phyloP scores from a whole-genome alignment of 1,140 invertebrate species.

The Drosophila nigrodunni region DNA sequence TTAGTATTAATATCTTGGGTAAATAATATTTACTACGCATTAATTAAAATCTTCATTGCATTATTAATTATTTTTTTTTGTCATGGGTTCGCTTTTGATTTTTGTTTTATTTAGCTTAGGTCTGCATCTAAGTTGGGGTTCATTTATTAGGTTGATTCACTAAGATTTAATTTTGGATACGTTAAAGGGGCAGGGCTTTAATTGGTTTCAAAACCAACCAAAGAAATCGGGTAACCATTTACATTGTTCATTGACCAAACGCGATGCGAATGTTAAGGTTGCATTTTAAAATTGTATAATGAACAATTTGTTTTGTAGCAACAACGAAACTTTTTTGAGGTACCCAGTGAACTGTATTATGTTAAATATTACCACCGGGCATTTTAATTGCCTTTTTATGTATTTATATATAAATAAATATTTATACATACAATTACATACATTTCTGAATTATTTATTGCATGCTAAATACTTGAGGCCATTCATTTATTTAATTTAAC shows the following conservation, averaged over 20 bases:
- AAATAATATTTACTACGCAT: constrained; percentile 65
- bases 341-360: constrained; percentile 24
- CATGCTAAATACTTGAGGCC: constrained; percentile 31
- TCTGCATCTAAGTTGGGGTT: background rate
- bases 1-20: constrained; percentile 32
- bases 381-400: constrained; percentile 35
- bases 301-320: constrained; percentile 9
- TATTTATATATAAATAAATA: background rate
- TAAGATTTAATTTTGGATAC: background rate
- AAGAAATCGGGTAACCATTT: background rate
- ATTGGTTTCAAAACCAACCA: background rate
- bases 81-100: constrained; percentile 3
- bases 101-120: constrained; percentile 45
- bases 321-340: constrained; percentile 7
- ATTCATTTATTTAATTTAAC: constrained; percentile 5
- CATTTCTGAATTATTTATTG: constrained; percentile 25
- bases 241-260: background rate
- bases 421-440: background rate
- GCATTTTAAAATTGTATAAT: constrained; percentile 30
- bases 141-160: background rate
- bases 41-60: constrained; percentile 54
- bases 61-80: constrained; percentile 26
- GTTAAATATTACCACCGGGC: constrained; percentile 27
- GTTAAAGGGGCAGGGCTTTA: constrained; percentile 21
- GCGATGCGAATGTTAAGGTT: constrained; percentile 34